Conservation (phyloP, 2,797 vertebrate genomes). For the Esox lucius region DNA sequence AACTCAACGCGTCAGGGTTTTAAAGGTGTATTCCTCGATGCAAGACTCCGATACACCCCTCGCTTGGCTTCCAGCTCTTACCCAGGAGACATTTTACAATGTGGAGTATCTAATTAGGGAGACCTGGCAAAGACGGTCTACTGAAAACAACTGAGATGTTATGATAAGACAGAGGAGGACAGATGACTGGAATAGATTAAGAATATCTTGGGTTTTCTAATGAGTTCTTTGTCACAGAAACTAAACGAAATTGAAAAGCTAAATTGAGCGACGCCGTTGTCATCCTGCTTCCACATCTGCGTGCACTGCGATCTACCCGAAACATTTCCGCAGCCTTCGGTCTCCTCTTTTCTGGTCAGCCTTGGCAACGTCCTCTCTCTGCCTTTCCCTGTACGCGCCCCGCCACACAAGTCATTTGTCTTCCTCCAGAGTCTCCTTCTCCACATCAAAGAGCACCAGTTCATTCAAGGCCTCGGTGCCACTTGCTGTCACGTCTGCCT, state of each 20-base stretch:
- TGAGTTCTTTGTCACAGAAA: background rate
- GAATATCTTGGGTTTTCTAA: background rate
- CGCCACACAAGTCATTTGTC: conserved; percentile 10
- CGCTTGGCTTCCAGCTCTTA: background rate
- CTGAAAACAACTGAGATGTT: background rate
- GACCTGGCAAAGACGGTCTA: background rate
- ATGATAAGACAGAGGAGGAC: background rate
- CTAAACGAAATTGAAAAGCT: background rate
- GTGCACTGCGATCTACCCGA: background rate
- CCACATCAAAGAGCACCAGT: conserved; percentile 26
- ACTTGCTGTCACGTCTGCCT: conserved; percentile 9
- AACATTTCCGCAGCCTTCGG: background rate
- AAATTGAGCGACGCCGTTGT: background rate
- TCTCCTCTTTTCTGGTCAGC: background rate
- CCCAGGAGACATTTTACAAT: background rate
- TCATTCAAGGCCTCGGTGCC: conserved; percentile 27
- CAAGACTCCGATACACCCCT: background rate
- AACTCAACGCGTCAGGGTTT: background rate
- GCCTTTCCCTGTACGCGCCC: background rate
- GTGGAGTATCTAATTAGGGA: background rate
- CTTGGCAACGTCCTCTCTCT: background rate
- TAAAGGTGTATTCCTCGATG: background rate
- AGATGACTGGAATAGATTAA: background rate
- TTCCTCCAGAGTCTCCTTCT: conserved; percentile 9
- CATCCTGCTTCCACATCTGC: background rate